Evolutionary conservation across 2,888 invertebrate genomes (phyloP).

Genomic region (Paralinhomoeus sp.): DNA sequence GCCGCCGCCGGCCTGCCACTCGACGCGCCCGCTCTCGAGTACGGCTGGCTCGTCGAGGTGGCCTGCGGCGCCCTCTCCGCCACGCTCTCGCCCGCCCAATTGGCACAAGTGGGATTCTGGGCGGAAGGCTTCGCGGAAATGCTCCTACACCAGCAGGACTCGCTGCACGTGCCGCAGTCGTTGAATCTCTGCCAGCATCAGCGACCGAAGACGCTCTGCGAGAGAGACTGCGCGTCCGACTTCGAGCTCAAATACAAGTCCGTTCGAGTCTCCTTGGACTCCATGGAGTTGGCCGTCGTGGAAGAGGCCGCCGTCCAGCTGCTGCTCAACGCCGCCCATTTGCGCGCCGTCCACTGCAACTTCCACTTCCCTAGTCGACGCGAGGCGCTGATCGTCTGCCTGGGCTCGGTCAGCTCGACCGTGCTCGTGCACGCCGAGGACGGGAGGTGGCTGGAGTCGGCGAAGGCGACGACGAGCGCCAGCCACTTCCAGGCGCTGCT

Average conservation of each 20-base stretch:
- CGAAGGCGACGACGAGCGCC: background rate
- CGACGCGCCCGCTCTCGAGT: slow-evolving; percentile 82
- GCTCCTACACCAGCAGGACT: slow-evolving; percentile 67
- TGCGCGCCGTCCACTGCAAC: slow-evolving; percentile 17
- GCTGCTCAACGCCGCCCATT: slow-evolving; percentile 8
- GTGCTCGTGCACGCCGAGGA: no score
- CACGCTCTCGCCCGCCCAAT: slow-evolving; percentile 44
- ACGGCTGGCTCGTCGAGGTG: slow-evolving; percentile 78
- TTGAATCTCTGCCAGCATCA: slow-evolving; percentile 33
- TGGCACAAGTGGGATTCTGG: slow-evolving; percentile 62
- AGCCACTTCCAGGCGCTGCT: background rate
- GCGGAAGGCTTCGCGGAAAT: slow-evolving; percentile 66
- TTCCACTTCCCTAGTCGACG: slow-evolving; percentile 7
- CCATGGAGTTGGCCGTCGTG: background rate
- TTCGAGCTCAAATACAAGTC: background rate
- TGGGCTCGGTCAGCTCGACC: background rate
- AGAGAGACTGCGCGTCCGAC: background rate
- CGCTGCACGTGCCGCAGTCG: slow-evolving; percentile 54
- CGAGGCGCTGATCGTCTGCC: background rate
- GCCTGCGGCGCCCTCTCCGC: slow-evolving; percentile 59
- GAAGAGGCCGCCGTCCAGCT: slow-evolving; percentile 1
- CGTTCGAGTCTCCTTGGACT: background rate
- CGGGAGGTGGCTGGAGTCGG: background rate
- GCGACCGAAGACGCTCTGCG: background rate
- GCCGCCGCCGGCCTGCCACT: slow-evolving; percentile 62